Conservation (phyloP, 2,113 vertebrate genomes). For the Elgaria multicarinata region DNA sequence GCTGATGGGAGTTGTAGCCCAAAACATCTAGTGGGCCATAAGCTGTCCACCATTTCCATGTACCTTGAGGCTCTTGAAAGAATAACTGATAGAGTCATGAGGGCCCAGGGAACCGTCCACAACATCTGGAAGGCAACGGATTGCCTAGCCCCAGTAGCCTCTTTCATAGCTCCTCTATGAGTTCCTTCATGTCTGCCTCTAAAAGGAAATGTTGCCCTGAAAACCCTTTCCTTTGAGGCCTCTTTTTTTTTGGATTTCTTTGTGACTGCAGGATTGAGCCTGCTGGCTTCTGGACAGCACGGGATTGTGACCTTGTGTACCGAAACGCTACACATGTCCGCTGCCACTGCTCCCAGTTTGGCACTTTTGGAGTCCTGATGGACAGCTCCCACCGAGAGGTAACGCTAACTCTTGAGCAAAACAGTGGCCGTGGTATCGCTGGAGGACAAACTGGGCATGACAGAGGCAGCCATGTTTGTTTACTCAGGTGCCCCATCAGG, state of each 20-base stretch:
- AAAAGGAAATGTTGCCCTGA: neutral
- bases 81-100: neutral
- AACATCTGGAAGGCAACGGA: neutral
- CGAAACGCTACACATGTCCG: slow-evolving; percentile 94
- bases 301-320: slow-evolving; percentile 93
- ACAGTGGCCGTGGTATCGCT: neutral
- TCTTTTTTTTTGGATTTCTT: slow-evolving; percentile 39
- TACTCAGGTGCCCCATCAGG: neutral
- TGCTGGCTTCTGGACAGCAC: slow-evolving; percentile 92
- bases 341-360: slow-evolving; percentile 94
- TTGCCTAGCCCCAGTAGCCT: neutral
- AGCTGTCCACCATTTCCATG: too few species aligned
- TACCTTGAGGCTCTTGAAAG: neutral
- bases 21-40: too few species aligned
- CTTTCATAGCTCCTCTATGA: neutral
- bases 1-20: too few species aligned
- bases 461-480: neutral
- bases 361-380: slow-evolving; percentile 96
- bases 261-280: slow-evolving; percentile 82
- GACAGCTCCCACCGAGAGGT: slow-evolving; percentile 98
- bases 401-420: slow-evolving; percentile 31
- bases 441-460: neutral
- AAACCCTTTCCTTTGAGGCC: slow-evolving; percentile 26
- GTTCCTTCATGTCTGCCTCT: neutral
- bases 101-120: too few species aligned